These are phyloP conservation scores for Syritta pipiens DNA, from an alignment of 2,888 invertebrate species.

Conservation along the genomic window DNA sequence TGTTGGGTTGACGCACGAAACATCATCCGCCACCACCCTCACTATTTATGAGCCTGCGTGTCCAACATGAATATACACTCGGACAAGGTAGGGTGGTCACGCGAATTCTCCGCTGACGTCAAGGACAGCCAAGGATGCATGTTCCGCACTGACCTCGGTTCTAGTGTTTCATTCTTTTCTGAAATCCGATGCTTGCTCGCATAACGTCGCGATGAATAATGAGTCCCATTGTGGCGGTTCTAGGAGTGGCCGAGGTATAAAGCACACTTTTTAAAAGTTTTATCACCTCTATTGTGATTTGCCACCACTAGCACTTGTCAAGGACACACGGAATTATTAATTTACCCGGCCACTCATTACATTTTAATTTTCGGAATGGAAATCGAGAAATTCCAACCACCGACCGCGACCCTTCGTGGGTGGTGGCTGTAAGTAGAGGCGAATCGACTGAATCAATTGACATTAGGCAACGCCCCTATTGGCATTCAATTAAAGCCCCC, in stretches of 20 bases:
- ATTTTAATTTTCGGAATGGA: constrained; percentile 36
- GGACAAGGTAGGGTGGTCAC: constrained; percentile 33
- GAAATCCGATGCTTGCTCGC: constrained; percentile 18
- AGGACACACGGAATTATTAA: constrained; percentile 19
- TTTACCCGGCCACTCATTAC: constrained; percentile 19
- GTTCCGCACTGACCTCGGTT: constrained; percentile 26
- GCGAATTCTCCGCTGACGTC: constrained; percentile 28
- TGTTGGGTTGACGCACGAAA: not conserved
- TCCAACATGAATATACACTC: constrained; percentile 1
- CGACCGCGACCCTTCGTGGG: constrained; percentile 10
- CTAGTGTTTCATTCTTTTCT: not conserved
- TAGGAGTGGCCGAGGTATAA: constrained; percentile 23
- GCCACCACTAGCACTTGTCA: constrained; percentile 28
- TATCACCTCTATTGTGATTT: constrained; percentile 17
- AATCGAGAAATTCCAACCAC: constrained; percentile 9
- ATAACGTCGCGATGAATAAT: not conserved
- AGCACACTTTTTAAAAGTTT: not conserved
- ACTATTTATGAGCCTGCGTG: constrained; percentile 36
- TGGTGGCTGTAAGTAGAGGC: constrained; percentile 15
- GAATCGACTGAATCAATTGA: constrained; percentile 32
- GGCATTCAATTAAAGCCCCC: constrained; percentile 44
- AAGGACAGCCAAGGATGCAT: constrained; percentile 31
- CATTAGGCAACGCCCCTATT: constrained; percentile 52
- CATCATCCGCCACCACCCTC: constrained; percentile 2
- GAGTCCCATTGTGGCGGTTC: constrained; percentile 1